phyloP scores from a whole-genome alignment of 1,140 invertebrate species.

The Sesamia nonagrioides region DNA sequence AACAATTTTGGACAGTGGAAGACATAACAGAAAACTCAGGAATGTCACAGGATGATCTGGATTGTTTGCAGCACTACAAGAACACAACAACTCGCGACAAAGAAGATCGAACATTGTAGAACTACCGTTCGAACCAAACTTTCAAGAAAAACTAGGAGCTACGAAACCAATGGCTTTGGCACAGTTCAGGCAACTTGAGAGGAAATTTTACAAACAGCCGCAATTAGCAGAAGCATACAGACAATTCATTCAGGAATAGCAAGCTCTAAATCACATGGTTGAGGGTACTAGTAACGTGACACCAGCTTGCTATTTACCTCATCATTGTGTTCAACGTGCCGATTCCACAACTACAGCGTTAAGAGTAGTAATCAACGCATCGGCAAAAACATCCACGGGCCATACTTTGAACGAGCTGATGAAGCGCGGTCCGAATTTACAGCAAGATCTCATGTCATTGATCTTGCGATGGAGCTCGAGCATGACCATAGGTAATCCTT shows the following conservation, averaged over 20 bases:
- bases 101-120: background rate
- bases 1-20: background rate
- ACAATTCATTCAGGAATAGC: background rate
- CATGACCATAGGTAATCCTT: no score
- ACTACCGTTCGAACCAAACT: background rate
- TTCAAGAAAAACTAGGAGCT: background rate
- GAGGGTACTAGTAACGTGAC: background rate
- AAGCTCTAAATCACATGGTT: background rate
- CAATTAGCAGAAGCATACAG: background rate
- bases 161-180: background rate
- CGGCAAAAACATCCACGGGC: background rate
- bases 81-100: background rate
- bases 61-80: background rate
- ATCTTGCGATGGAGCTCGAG: slow-evolving; percentile 11
- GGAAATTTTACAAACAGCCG: background rate
- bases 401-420: background rate
- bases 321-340: background rate
- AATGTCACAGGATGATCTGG: background rate
- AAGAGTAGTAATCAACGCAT: background rate
- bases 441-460: background rate
- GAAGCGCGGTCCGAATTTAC: background rate
- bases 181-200: background rate
- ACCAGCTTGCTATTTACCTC: background rate
- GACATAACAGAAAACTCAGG: background rate
- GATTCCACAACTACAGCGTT: background rate